Conservation (phyloP, 2,888 invertebrate genomes). For the Orthosia gothica region DNA sequence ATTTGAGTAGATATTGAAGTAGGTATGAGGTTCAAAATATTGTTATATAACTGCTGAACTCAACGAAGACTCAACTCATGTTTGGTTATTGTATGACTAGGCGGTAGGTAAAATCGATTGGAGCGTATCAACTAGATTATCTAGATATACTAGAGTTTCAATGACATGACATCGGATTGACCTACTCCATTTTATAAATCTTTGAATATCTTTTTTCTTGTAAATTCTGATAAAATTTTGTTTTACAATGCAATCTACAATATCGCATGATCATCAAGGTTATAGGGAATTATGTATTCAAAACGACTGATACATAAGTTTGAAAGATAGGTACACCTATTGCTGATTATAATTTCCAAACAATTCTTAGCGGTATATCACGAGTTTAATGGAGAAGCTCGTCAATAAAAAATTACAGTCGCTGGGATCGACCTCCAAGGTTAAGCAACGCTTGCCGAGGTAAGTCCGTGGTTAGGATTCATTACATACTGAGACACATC, state of each 20-base stretch:
- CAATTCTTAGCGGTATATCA: not conserved
- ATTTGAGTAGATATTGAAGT: not conserved
- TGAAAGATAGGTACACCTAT: not conserved
- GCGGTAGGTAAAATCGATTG: slow-evolving; percentile 27
- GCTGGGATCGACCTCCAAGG: too few relatives aligned
- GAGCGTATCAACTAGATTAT: slow-evolving; percentile 40
- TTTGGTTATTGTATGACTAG: slow-evolving; percentile 2
- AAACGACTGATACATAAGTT: slow-evolving; percentile 3
- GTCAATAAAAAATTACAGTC: too few relatives aligned
- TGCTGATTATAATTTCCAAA: not conserved
- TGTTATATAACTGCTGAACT: not conserved
- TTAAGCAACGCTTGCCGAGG: too few relatives aligned
- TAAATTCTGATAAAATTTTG: slow-evolving; percentile 22
- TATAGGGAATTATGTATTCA: not conserved
- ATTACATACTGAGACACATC: too few relatives aligned
- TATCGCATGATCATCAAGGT: slow-evolving; percentile 25
- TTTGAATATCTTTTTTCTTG: slow-evolving; percentile 33
- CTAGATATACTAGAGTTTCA: slow-evolving; percentile 39
- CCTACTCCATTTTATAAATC: slow-evolving; percentile 51
- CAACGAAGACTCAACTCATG: not conserved
- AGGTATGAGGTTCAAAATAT: not conserved
- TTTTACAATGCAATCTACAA: not conserved
- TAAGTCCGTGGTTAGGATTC: too few relatives aligned
- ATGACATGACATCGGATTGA: slow-evolving; percentile 37
- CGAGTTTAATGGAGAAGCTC: not conserved